Evolutionary conservation across 2,797 vertebrate genomes (phyloP).

Genomic region (Odontamblyopus rebecca): DNA sequence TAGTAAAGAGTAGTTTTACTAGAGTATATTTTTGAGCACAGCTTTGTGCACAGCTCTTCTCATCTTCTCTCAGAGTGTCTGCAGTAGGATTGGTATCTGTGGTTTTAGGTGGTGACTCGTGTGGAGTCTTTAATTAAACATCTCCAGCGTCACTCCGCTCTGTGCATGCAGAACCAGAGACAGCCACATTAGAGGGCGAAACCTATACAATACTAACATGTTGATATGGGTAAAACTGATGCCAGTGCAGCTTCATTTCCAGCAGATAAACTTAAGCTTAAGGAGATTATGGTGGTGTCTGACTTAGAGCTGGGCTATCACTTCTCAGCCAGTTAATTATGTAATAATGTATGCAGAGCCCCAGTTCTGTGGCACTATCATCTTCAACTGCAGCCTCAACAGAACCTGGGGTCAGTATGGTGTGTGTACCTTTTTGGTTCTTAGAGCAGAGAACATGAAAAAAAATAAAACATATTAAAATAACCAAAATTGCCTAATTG

Average conservation of each 20-base stretch:
- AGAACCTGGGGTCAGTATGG: constrained; percentile 25
- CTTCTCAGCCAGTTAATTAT: constrained; percentile 62
- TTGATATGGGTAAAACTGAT: constrained; percentile 10
- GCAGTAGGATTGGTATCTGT: constrained; percentile 43
- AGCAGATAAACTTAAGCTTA: constrained; percentile 5
- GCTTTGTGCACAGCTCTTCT: constrained; percentile 17
- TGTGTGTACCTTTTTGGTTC: constrained; percentile 1
- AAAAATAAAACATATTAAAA: background rate
- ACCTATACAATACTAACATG: background rate
- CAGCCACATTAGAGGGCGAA: background rate
- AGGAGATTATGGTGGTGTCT: constrained; percentile 27
- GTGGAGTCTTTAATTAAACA: constrained; percentile 70
- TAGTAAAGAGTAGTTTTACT: constrained; percentile 40
- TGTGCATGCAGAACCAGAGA: background rate
- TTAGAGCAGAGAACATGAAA: background rate
- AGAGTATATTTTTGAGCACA: constrained; percentile 11
- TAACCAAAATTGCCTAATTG: constrained; percentile 10
- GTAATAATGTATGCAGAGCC: constrained; percentile 64
- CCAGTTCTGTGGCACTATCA: constrained; percentile 37
- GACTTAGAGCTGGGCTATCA: constrained; percentile 40
- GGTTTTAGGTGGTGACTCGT: constrained; percentile 55
- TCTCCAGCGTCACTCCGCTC: constrained; percentile 38
- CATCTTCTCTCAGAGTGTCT: constrained; percentile 2
- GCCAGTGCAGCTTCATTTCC: background rate
- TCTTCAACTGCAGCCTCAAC: constrained; percentile 17